Conservation (phyloP, 1,140 invertebrate species). For the Prorops nasuta region DNA sequence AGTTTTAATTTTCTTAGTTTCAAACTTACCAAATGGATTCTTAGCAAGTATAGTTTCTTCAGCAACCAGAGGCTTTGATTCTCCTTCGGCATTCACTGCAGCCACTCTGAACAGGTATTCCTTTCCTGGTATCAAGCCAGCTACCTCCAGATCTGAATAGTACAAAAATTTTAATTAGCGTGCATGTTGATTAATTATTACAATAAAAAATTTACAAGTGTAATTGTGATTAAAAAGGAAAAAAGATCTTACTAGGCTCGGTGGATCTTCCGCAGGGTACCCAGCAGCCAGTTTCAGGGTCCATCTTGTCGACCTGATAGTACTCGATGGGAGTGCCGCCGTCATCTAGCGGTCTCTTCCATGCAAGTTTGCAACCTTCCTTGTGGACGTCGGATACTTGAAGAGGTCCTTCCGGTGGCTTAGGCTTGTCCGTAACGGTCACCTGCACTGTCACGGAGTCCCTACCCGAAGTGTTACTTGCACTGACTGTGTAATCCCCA, state of each 20-base stretch:
- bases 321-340: constrained; percentile 86
- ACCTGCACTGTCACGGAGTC: constrained; percentile 89
- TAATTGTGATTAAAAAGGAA: too few species aligned
- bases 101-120: constrained; percentile 94
- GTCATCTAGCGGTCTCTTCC: constrained; percentile 90
- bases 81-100: constrained; percentile 94
- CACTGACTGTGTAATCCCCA: constrained; percentile 85
- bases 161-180: constrained; percentile 27
- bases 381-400: constrained; percentile 88
- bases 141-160: constrained; percentile 80
- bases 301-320: constrained; percentile 93
- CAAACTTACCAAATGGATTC: constrained; percentile 86
- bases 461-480: constrained; percentile 81
- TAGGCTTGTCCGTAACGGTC: constrained; percentile 87
- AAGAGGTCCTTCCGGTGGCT: constrained; percentile 84
- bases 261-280: constrained; percentile 82
- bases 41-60: constrained; percentile 88
- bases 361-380: constrained; percentile 90
- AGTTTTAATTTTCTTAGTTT: not conserved
- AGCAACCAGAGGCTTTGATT: constrained; percentile 89
- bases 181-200: not conserved
- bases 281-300: constrained; percentile 92
- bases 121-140: constrained; percentile 82
- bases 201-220: not conserved
- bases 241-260: constrained; percentile 66